Conservation (phyloP, 2,797 vertebrate species). For the Sebastes reedi region DNA sequence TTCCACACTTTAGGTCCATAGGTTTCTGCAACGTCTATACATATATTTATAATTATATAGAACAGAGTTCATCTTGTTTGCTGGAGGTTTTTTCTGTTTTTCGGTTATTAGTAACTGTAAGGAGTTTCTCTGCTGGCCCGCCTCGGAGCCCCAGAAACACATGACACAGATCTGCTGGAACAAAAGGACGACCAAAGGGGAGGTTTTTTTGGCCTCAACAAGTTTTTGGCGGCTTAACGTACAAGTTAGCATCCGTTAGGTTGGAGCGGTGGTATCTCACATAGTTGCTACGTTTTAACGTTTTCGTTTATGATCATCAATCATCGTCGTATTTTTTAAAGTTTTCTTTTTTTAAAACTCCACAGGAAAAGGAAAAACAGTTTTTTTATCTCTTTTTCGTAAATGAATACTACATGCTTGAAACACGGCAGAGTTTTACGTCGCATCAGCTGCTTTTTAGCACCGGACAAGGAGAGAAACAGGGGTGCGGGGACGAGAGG, state of each 20-base stretch:
- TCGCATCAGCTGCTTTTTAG: constrained; percentile 68
- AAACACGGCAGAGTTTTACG: constrained; percentile 82
- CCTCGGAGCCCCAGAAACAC: constrained; percentile 71
- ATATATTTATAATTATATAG: constrained; percentile 82
- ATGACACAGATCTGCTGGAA: constrained; percentile 79
- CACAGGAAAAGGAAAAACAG: constrained; percentile 77
- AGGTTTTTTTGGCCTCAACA: constrained; percentile 64
- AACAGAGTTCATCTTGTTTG: constrained; percentile 76
- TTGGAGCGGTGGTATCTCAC: constrained; percentile 72
- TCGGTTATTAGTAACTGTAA: constrained; percentile 72
- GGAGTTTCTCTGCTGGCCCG: constrained; percentile 69
- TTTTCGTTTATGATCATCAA: constrained; percentile 61
- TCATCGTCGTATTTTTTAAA: constrained; percentile 55
- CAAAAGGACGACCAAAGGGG: constrained; percentile 57
- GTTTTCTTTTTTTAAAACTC: constrained; percentile 72
- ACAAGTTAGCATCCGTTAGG: constrained; percentile 71
- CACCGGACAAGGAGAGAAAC: constrained; percentile 79
- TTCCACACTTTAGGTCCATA: constrained; percentile 69
- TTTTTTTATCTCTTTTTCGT: constrained; percentile 79
- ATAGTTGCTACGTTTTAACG: constrained; percentile 78
- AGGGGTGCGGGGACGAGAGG: constrained; percentile 51
- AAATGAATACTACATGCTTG: constrained; percentile 89
- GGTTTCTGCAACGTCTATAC: constrained; percentile 81
- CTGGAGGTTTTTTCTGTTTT: constrained; percentile 75
- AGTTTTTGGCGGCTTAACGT: constrained; percentile 77